Conservation (phyloP, 2,113 vertebrate species). For the Hystrix brachyura region DNA sequence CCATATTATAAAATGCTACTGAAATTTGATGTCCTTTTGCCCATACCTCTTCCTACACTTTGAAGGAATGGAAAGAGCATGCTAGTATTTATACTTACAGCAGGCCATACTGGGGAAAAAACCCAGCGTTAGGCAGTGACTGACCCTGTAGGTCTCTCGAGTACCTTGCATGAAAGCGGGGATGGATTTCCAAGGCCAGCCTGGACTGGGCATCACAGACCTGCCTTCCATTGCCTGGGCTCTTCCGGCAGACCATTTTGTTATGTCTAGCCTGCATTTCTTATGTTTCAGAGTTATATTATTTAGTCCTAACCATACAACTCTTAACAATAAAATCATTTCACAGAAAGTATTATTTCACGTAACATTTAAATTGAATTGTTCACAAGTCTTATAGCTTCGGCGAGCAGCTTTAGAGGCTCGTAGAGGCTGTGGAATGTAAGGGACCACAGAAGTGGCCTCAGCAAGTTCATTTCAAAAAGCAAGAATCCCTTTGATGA, state of each 20-base stretch:
- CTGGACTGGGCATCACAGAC: neutral
- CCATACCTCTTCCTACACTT: neutral
- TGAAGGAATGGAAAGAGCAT: neutral
- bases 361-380: neutral
- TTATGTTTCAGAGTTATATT: neutral
- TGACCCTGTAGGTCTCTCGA: neutral
- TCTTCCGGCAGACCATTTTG: neutral
- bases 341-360: neutral
- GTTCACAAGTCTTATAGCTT: slow-evolving; percentile 47
- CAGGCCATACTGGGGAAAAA: neutral
- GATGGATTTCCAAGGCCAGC: neutral
- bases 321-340: neutral
- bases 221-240: neutral
- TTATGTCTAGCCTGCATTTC: neutral
- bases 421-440: neutral
- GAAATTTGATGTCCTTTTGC: neutral
- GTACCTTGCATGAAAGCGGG: neutral
- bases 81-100: neutral
- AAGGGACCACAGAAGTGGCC: neutral
- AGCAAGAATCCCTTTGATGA: neutral
- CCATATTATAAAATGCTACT: neutral
- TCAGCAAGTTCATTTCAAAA: neutral
- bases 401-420: neutral
- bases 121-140: accelerated
- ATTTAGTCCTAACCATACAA: neutral